A percentile compares a stretch with the other conserved stretches of the same genome.
These are phyloP conservation scores for Palythoa heliodiscus DNA, from an alignment of 92 coral and sea anemone genomes.

Conservation along the genomic window DNA sequence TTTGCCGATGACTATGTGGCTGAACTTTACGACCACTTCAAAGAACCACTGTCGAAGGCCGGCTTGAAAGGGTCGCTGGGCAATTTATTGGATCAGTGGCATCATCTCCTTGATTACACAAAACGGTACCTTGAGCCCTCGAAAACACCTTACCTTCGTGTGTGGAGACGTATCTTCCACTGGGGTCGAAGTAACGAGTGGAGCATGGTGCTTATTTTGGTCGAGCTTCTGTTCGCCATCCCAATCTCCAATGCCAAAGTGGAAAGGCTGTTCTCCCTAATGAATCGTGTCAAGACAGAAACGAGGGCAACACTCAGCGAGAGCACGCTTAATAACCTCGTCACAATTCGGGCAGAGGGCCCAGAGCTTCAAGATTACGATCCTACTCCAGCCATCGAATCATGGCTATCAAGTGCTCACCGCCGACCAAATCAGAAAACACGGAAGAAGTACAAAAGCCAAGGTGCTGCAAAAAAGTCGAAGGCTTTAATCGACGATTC, in stretches of 20 bases:
- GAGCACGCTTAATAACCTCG: constrained; percentile 25
- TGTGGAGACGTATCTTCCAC: constrained; percentile 70
- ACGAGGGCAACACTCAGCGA: constrained; percentile 13
- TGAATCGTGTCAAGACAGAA: constrained; percentile 73
- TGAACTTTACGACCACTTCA: constrained; percentile 59
- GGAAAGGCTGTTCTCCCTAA: constrained; percentile 73
- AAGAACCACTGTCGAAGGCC: constrained; percentile 62
- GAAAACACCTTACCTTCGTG: constrained; percentile 67
- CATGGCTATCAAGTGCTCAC: constrained; percentile 23
- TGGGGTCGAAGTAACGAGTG: constrained; percentile 59
- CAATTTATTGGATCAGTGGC: constrained; percentile 59
- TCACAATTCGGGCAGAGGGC: constrained; percentile 27
- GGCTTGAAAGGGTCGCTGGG: constrained; percentile 30
- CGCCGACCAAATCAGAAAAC: constrained; percentile 32
- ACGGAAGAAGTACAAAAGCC: constrained; percentile 30
- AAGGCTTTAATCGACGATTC: constrained; percentile 8
- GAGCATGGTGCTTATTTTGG: constrained; percentile 64
- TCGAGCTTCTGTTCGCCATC: constrained; percentile 72
- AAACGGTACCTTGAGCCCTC: constrained; percentile 70
- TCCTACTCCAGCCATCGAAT: constrained; percentile 17
- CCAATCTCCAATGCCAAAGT: constrained; percentile 84
- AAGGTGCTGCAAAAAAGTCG: constrained; percentile 11
- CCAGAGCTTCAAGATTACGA: constrained; percentile 31
- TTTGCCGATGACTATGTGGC: constrained; percentile 58
- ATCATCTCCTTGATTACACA: constrained; percentile 59